A percentile compares a stretch with the other conserved stretches of the same genome.
Evolutionary conservation across 2,797 vertebrate species (phyloP).

Genomic region (Dermochelys coriacea): DNA sequence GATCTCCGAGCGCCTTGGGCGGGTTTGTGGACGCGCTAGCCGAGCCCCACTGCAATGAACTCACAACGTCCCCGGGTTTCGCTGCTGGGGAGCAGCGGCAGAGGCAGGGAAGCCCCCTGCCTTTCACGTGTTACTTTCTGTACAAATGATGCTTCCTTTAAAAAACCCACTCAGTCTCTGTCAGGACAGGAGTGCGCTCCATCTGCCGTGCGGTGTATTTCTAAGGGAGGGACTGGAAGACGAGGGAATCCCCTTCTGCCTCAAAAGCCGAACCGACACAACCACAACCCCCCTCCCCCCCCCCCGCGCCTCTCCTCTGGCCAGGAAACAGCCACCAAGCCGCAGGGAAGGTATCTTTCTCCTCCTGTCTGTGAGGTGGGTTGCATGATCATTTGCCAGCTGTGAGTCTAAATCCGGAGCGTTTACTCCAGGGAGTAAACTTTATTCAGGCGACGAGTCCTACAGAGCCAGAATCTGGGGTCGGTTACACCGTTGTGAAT

Average conservation of each 20-base stretch:
- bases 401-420: background rate
- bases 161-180: no score
- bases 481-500: background rate
- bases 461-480: background rate
- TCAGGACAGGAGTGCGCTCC: no score
- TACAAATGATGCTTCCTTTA: no score
- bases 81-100: no score
- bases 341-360: background rate
- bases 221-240: background rate
- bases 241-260: background rate
- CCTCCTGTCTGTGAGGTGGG: background rate
- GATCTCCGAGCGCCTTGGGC: no score
- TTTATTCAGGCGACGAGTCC: background rate
- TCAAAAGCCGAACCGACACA: background rate
- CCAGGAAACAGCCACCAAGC: background rate
- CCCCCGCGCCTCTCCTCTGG: background rate
- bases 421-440: background rate
- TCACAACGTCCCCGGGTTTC: no score
- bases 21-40: no score
- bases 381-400: background rate
- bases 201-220: background rate
- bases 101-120: no score
- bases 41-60: no score
- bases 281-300: background rate
- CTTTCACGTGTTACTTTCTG: no score